A percentile compares a stretch with the other conserved stretches of the same genome.
Evolutionary conservation across 1,140 invertebrate genomes (phyloP).

Genomic region (Cydia strobilella): DNA sequence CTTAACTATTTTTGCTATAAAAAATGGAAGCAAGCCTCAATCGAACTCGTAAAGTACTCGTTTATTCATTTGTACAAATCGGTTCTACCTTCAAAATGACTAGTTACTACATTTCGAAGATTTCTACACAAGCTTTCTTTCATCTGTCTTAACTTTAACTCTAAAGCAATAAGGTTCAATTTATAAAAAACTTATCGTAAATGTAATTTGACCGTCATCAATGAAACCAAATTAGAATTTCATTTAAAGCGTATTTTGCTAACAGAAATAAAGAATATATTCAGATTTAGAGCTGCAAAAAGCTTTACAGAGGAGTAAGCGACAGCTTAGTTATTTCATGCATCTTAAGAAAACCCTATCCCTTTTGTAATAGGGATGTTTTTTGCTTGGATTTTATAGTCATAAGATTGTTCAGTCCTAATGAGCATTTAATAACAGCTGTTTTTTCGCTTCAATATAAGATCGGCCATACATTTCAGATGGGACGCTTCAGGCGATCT

Average conservation of each 20-base stretch:
- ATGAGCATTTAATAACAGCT: constrained; percentile 48
- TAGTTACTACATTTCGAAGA: constrained; percentile 8
- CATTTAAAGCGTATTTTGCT: not conserved
- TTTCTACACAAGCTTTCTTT: not conserved
- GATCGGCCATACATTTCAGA: constrained; percentile 40
- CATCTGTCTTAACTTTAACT: not conserved
- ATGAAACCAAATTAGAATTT: not conserved
- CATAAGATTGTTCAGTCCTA: constrained; percentile 39
- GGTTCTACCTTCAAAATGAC: constrained; percentile 22
- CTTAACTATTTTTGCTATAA: not conserved
- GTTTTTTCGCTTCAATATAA: constrained; percentile 43
- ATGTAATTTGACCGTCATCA: not conserved
- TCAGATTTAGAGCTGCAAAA: not conserved
- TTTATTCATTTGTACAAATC: constrained; percentile 28
- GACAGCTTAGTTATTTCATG: not conserved
- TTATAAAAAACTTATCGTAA: not conserved
- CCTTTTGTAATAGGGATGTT: not conserved
- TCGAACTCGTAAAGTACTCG: not conserved
- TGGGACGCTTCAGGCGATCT: constrained; percentile 39
- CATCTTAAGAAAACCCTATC: not conserved
- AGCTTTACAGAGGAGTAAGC: not conserved
- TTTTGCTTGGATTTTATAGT: constrained; percentile 42
- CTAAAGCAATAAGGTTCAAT: not conserved
- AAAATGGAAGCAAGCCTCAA: constrained; percentile 16
- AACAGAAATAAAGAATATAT: not conserved